A percentile compares a stretch with the other conserved stretches of the same genome.
These are phyloP conservation scores for Trichosurus vulpecula DNA, from an alignment of 2,797 vertebrate species.

Conservation along the genomic window DNA sequence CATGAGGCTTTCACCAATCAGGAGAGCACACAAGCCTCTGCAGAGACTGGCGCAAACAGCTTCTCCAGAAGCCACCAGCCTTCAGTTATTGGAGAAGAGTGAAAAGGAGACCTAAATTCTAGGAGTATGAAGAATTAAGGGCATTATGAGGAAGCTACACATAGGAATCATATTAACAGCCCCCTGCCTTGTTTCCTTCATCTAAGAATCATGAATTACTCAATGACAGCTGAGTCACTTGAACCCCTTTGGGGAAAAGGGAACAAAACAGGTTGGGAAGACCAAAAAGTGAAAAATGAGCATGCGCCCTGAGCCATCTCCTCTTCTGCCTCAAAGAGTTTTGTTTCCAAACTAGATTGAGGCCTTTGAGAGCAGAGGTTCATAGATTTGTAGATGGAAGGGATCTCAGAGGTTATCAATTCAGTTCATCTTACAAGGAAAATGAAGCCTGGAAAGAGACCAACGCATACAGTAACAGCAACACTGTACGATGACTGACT, in stretches of 20 bases:
- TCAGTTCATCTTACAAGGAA: not conserved
- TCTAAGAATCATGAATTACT: not conserved
- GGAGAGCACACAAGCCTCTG: not conserved
- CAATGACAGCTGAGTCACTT: not conserved
- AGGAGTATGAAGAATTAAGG: not conserved
- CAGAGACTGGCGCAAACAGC: not conserved
- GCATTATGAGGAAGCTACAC: not conserved
- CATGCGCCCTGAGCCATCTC: not conserved
- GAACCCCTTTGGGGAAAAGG: not conserved
- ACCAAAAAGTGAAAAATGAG: not conserved
- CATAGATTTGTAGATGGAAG: not conserved
- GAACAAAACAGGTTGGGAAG: not conserved
- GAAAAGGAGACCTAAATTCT: not conserved
- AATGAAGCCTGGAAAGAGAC: not conserved
- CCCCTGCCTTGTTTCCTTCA: not conserved
- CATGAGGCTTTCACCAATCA: not conserved
- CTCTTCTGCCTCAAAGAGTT: conserved; percentile 1
- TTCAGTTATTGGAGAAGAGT: not conserved
- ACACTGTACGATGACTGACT: too few relatives aligned
- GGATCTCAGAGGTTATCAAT: not conserved
- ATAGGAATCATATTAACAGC: not conserved
- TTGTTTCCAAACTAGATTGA: not conserved
- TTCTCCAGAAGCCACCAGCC: conserved; percentile 2
- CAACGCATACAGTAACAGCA: too few relatives aligned
- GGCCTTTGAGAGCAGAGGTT: not conserved